Evolutionary conservation across 2,888 invertebrate genomes (phyloP), one percentile per base, ranked within the genome.

Genomic region (Cantharis lateralis): DNA sequence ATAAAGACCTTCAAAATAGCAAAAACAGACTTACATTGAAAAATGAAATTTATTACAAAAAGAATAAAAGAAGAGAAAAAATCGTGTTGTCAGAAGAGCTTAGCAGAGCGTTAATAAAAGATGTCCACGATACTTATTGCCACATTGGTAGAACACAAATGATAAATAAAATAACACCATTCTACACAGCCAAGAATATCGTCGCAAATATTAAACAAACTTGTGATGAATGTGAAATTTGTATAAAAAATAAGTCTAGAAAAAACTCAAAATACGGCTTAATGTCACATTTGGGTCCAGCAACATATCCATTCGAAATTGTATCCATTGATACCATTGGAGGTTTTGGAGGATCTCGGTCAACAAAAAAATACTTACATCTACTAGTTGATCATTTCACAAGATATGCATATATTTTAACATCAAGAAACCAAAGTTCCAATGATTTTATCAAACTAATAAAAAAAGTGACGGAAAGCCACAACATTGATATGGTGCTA

Each of bases 311-410:
- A 3, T 85, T 84, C 74, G 81, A 85, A 76, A 85, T 85, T 61
- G 75, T 84, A 10, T 84, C 83, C 0, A 83, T 83, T 76, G 85
- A 85, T 71, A 83, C 84, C 10, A 82, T 85, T 15, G 84, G 84
- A 18, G 83, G 84, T 15, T 85, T 85, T 80, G 84, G 83, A 15
- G 82, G 85, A 24, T 81, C 79, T 63, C 70, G 84, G 24, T 85
- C 84, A 15, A 82, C 81, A 81, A 85, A 84, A 77, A 84, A 82
- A 82, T n/a, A 83, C 69, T 66, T 85, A 18, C 85, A 85, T 79
- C 79, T 85, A 7, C 76, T 24, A n/a, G n/a, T n/a, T n/a, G 84
- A 85, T 71, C 83, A 85, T 66, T 85, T 83, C 32, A 83, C 82
- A 61, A 82, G 84, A 82, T 83, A 81, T 70, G 84, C 84, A 11